Evolutionary conservation across 2,888 invertebrate genomes (phyloP), one percentile per base, ranked within the genome.

Genomic region (Podabrus alpinus): DNA sequence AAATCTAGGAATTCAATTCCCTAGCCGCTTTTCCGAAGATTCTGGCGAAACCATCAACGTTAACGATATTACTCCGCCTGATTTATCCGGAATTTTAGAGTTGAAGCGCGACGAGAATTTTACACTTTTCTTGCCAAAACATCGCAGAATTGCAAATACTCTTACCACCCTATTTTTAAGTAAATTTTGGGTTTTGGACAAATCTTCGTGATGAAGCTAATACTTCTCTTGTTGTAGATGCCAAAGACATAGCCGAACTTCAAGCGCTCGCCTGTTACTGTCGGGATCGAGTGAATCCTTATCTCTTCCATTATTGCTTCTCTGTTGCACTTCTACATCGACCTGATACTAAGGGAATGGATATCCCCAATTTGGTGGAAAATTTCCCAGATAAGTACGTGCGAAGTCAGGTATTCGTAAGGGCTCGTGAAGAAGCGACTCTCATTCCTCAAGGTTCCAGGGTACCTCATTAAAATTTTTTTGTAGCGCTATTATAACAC

Each of bases 301-400:
- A 93, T 80, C 86, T 96, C 78, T 96, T 94, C 87, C 93, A 95
- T 86, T 96, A 95, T 85, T 91, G 92, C 62, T 90, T 92, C 61
- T 92, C 94, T 0, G 94, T 95, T 7, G 93, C 94, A 0, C 86
- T 95, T 17, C 89, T 94, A 82, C 94, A 95, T 88, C 91, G 94
- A 5, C 85, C 87, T 0, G 94, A 95, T 83, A 94, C 94, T 2
- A 91, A 91, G 81, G 90, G 92, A 64, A 82, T 95, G 17, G 89
- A 90, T 68, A 86, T 94, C 68, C 95, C 95, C 0, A 91, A 94
- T 0, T 91, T 96, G 78, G 91, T 92, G 61, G 93, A 95, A 85
- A 89, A 92, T 0, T 95, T 96, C 86, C 97, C 96, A 0, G 93
- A 93, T 83, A 94, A 94, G 86, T 96, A 94, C 86, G 88, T 96